Base-by-base conservation (phyloP, 1,140 invertebrate species). In the Pogonognathellus flavescens region DNA sequence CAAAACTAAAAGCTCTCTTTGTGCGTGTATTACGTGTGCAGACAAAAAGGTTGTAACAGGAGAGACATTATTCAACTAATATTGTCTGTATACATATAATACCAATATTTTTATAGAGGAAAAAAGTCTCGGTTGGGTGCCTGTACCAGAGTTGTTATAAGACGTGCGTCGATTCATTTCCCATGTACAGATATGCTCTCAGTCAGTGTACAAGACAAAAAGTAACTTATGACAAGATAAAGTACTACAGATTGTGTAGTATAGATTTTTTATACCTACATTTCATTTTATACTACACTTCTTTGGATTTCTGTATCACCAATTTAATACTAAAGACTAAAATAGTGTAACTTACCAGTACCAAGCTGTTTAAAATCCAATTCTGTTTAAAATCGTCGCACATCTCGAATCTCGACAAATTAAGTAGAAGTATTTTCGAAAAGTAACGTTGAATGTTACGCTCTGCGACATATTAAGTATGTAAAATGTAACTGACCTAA, bases 1-100 rank as follows among this genome's bases (percentile, higher is more conserved):
- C 49, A 76, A 76, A 76, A 76, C 70, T 76, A 76, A 76, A 50
- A 76, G 70, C 70, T 76, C 70, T 76, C 70, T 76, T 76, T 76
- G 70, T 76, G 14, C 7, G 11, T 50, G 49, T 31, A 9, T 6
- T 41, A 41, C 31, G 31, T 41, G 31, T 41, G 31, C 31, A 6
- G 31, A 41, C 31, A 41, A 41, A 41, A 41, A 41, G 31, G 31
- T 41, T n/a, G n/a, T n/a, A n/a, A n/a, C n/a, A n/a, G n/a, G n/a
- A n/a, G n/a, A n/a, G n/a, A n/a, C n/a, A n/a, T n/a, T n/a, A n/a
- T n/a, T n/a, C n/a, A n/a, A n/a, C n/a, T n/a, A n/a, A n/a, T n/a
- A n/a, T n/a, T n/a, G n/a, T n/a, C n/a, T n/a, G n/a, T n/a, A n/a
- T 41, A 41, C 6, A 41, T 3, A 1, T 41, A 41, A 41, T 41